A percentile compares a stretch with the other conserved stretches of the same genome.
Conservation (phyloP, 2,797 vertebrate genomes). For the Rhinella marina region DNA sequence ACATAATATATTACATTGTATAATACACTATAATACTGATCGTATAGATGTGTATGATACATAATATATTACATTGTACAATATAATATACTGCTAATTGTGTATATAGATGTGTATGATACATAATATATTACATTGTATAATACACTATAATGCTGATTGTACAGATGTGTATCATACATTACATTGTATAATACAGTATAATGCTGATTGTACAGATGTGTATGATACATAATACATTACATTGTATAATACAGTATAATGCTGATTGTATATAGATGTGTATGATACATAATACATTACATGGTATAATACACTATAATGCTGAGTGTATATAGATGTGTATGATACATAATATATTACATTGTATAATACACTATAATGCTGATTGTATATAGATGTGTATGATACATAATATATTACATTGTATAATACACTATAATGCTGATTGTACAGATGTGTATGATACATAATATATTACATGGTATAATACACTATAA, state of each 20-base stretch:
- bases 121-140: not conserved
- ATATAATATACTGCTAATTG: too few species aligned
- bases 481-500: not conserved
- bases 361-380: not conserved
- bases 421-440: not conserved
- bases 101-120: too few species aligned
- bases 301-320: not conserved
- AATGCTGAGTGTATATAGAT: too few species aligned
- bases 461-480: not conserved
- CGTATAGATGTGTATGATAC: too few species aligned
- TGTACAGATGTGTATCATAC: too few species aligned
- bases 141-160: not conserved
- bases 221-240: too few species aligned
- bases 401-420: not conserved
- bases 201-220: too few species aligned
- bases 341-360: not conserved
- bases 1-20: too few species aligned
- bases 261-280: not conserved
- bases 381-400: too few species aligned
- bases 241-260: not conserved
- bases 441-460: not conserved
- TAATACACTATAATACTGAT: not conserved
- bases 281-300: not conserved
- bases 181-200: not conserved
- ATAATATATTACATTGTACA: not conserved